Evolutionary conservation across 2,113 vertebrate species (phyloP), one percentile per base, ranked within the genome.

Genomic region (Amia ocellicauda): DNA sequence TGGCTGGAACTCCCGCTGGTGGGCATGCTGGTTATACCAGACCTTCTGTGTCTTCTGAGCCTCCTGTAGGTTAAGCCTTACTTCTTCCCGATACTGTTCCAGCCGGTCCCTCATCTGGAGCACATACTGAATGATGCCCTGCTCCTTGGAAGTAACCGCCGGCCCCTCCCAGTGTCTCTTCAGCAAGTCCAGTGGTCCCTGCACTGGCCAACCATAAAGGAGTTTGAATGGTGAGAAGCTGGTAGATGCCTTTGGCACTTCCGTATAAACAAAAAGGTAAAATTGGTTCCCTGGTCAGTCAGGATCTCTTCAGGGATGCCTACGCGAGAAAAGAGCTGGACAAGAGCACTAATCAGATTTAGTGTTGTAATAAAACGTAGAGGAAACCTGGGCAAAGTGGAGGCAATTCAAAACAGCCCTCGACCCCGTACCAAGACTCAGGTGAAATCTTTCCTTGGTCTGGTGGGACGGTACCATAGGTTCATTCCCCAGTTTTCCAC

Each of bases 261-360:
- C 74, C 69, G 70, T 66, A 42, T 17, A 76, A 70, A 57, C 64
- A 80, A 84, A 66, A 64, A 24, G 77, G 78, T 72, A 78, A 73
- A 84, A 85, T 80, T 80, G 77, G 70, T 73, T 3, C 31, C 61
- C 10, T 63, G 61, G 47, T 63, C 61, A 1, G 50, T 63, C 0
- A 63, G 8, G 1, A 63, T 53, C 20, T 63, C 61, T 10, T 54
- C 20, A 0, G 61, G 61, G 14, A 63, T 23, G 4, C 50, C 61
- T 3, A 41, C 27, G 1, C 61, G 16, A 7, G 62, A 42, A 5
- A 42, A 55, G 3, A 64, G 23, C 31, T 64, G 62, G 1, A 64
- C 7, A 1, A 56, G 23, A 4, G 36, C 16, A 31, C 27, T 50
- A 11, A 31, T 31, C 1, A 62, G 11, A 3, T 50, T 50, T 4